These are phyloP conservation scores for Acipenser oxyrinchus DNA, from an alignment of 2,797 vertebrate genomes.

Conservation along the genomic window DNA sequence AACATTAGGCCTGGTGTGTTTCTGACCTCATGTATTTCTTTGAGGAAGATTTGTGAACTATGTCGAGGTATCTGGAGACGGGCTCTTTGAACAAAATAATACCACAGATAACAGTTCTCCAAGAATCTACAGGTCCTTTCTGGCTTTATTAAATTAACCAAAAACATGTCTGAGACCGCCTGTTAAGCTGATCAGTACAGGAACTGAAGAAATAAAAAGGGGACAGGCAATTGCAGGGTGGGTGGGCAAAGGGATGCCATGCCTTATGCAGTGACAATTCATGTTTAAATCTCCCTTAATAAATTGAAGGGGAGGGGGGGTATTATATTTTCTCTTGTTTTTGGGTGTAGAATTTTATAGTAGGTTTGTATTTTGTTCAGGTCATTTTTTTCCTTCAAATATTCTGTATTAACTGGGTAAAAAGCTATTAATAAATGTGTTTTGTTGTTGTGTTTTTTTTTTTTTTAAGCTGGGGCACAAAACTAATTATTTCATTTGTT, in stretches of 20 bases:
- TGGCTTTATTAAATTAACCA: constrained; percentile 22
- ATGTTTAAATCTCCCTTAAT: constrained; percentile 44
- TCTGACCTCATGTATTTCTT: too few relatives aligned
- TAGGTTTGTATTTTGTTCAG: constrained; percentile 33
- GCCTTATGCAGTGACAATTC: constrained; percentile 68
- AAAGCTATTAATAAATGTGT: constrained; percentile 2
- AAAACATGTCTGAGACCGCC: constrained; percentile 4
- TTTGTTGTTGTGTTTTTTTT: not conserved
- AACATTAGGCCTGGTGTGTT: too few relatives aligned
- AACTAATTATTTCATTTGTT: constrained; percentile 42
- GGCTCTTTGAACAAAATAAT: not conserved
- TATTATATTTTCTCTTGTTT: constrained; percentile 42
- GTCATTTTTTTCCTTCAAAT: constrained; percentile 26
- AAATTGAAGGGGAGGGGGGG: constrained; percentile 4
- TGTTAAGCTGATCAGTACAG: constrained; percentile 2
- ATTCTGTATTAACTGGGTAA: constrained; percentile 40
- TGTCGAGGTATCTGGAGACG: too few relatives aligned
- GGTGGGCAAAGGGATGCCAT: constrained; percentile 23
- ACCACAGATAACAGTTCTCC: not conserved
- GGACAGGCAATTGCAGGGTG: too few relatives aligned
- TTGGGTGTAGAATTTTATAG: constrained; percentile 45
- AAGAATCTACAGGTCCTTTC: constrained; percentile 30
- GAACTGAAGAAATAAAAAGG: constrained; percentile 32
- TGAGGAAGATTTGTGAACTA: too few relatives aligned
- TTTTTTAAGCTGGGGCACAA: constrained; percentile 21